Base-by-base conservation (phyloP, 2,797 vertebrate genomes). In the Rallus crepitans region DNA sequence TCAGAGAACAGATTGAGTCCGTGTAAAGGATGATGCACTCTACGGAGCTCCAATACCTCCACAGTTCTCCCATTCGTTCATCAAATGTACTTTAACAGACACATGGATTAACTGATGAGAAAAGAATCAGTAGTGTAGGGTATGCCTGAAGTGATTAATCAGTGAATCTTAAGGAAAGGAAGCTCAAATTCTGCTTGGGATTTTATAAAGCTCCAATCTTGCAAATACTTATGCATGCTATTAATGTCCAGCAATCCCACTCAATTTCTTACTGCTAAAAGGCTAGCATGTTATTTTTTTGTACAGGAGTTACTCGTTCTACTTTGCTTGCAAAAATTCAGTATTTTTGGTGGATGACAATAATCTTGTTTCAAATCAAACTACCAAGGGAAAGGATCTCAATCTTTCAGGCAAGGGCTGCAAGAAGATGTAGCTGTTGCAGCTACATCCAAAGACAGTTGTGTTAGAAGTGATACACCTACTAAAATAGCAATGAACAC, bases 11-110 rank as follows among this genome's bases (percentile, higher is more conserved):
- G 33, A 71, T 0, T 50, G 42, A 83, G 37, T 28, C 37, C 9
- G 9, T 0, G 0, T 27, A 88, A 71, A 28, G 17, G n/a, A 55
- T 24, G 2, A 75, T 31, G 68, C 1, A 65, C 9, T 53, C 40
- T 16, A 61, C 17, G 13, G n/a, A 81, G 53, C 21, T 86, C 33
- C 28, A 59, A 5, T 8, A 87, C 3, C 25, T 78, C 48, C 78
- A 68, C 25, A 94, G 61, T 7, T 81, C 59, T 76, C 47, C 52
- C 59, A 70, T 10, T 90, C 75, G 63, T 63, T 84, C 39, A 92
- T 66, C 37, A 72, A 52, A 76, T 27, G 35, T 35, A 18, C 31
- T 87, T 96, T 81, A 86, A 76, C 88, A 89, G 23, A 70, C 20
- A 87, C 11, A 30, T 4, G 25, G 60, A 91, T 87, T 89, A 91